phyloP scores from a whole-genome alignment of 1,140 invertebrate species.

The Zaprionus lachaisei region DNA sequence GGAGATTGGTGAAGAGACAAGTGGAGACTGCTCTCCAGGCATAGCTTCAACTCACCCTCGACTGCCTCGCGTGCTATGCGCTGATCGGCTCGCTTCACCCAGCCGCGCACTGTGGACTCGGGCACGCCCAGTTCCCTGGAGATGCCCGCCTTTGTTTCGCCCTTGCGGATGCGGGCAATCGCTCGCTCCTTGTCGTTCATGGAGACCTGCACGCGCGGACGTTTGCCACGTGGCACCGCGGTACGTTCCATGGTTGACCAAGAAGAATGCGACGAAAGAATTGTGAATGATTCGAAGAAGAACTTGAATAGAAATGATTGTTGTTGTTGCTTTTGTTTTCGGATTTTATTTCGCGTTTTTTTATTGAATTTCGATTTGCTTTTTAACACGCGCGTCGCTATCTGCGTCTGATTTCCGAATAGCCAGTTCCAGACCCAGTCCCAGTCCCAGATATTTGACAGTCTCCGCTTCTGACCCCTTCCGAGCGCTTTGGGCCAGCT shows the following conservation, averaged over 20 bases:
- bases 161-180: conserved; percentile 64
- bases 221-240: conserved; percentile 64
- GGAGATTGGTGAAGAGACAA: neutral
- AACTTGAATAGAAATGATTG: conserved; percentile 8
- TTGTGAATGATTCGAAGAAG: neutral
- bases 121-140: conserved; percentile 69
- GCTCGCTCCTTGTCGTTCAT: conserved; percentile 65
- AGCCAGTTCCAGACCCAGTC: conserved; percentile 1
- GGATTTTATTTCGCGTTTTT: conserved; percentile 33
- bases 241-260: conserved; percentile 47
- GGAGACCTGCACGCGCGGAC: conserved; percentile 65
- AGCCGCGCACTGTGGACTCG: conserved; percentile 71
- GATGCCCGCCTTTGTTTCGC: conserved; percentile 72
- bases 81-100: conserved; percentile 70
- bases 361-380: conserved; percentile 23
- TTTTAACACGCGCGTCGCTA: conserved; percentile 27
- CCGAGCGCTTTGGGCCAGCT: conserved; percentile 41
- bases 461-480: conserved; percentile 13
- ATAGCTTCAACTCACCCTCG: conserved; percentile 31
- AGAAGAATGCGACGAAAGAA: conserved; percentile 8
- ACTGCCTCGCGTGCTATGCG: conserved; percentile 49
- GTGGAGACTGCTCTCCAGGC: neutral
- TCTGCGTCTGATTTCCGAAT: conserved; percentile 37
- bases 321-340: conserved; percentile 34
- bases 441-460: conserved; percentile 45